phyloP scores from a whole-genome alignment of 2,113 vertebrate genomes.

The Osmerus mordax region DNA sequence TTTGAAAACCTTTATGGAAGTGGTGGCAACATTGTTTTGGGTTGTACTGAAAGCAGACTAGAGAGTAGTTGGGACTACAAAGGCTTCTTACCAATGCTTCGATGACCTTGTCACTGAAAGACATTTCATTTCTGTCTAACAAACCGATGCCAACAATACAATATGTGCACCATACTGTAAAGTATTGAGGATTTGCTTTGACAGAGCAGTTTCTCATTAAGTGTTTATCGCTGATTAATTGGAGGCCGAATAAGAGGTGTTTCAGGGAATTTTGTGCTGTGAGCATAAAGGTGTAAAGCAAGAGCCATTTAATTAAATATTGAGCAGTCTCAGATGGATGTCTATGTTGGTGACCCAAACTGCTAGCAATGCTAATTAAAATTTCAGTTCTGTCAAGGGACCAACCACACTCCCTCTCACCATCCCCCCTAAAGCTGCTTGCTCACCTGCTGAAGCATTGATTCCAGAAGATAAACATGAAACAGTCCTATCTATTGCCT shows the following conservation, averaged over 20 bases:
- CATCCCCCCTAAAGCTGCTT: constrained; percentile 10
- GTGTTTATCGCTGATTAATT: constrained; percentile 62
- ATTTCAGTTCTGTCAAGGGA: constrained; percentile 59
- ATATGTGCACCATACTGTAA: constrained; percentile 10
- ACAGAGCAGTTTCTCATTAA: constrained; percentile 58
- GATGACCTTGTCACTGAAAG: background rate
- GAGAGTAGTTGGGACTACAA: background rate
- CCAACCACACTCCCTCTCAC: constrained; percentile 14
- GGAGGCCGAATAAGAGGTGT: constrained; percentile 63
- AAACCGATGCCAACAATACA: constrained; percentile 9
- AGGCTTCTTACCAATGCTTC: background rate
- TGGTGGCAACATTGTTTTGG: background rate
- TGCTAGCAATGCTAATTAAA: constrained; percentile 71
- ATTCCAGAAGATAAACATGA: constrained; percentile 44
- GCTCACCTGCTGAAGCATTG: constrained; percentile 37
- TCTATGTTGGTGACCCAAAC: constrained; percentile 65
- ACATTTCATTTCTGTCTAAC: background rate
- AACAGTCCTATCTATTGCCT: constrained; percentile 26
- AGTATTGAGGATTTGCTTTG: constrained; percentile 46
- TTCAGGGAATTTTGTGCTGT: constrained; percentile 58
- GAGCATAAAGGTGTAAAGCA: constrained; percentile 58
- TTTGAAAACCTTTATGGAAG: background rate
- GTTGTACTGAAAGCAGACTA: background rate
- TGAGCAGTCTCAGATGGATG: constrained; percentile 66
- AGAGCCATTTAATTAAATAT: constrained; percentile 73